These are phyloP conservation scores for Entomobrya multifasciata DNA, from an alignment of 2,888 invertebrate genomes.

Conservation along the genomic window DNA sequence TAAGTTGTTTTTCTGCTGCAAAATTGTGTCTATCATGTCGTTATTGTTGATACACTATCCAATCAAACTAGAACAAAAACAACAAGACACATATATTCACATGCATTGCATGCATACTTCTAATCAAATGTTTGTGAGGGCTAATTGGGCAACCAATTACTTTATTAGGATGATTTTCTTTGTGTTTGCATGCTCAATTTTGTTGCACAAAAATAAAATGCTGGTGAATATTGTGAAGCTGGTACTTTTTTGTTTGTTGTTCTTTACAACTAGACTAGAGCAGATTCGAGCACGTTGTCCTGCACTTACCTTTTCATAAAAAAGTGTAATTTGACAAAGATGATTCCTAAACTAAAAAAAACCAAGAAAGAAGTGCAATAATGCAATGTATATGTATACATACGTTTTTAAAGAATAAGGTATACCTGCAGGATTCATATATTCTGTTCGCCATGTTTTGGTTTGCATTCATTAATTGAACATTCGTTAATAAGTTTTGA, in stretches of 20 bases:
- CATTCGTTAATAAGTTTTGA: too few species aligned
- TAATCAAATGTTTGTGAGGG: conserved; percentile 56
- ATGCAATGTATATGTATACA: too few species aligned
- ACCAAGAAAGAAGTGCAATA: too few species aligned
- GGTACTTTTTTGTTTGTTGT: conserved; percentile 45
- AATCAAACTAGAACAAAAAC: conserved; percentile 63
- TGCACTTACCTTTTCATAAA: conserved; percentile 56
- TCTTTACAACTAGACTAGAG: not conserved
- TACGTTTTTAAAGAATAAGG: too few species aligned
- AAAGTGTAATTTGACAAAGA: conserved; percentile 50
- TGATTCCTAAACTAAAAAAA: too few species aligned
- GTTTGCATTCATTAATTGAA: too few species aligned
- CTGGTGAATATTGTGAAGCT: conserved; percentile 60
- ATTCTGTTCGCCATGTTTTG: too few species aligned
- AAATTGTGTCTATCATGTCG: conserved; percentile 37
- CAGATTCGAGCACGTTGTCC: too few species aligned
- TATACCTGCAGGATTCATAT: too few species aligned
- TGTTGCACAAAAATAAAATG: conserved; percentile 25
- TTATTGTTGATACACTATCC: conserved; percentile 26
- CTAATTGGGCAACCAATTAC: conserved; percentile 69
- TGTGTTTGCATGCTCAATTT: conserved; percentile 61
- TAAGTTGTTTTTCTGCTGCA: conserved; percentile 15
- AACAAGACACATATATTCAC: not conserved
- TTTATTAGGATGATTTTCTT: conserved; percentile 52
- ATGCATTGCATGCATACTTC: conserved; percentile 18